Evolutionary conservation across 2,888 invertebrate genomes (phyloP).

Genomic region (Tenodera sinensis): DNA sequence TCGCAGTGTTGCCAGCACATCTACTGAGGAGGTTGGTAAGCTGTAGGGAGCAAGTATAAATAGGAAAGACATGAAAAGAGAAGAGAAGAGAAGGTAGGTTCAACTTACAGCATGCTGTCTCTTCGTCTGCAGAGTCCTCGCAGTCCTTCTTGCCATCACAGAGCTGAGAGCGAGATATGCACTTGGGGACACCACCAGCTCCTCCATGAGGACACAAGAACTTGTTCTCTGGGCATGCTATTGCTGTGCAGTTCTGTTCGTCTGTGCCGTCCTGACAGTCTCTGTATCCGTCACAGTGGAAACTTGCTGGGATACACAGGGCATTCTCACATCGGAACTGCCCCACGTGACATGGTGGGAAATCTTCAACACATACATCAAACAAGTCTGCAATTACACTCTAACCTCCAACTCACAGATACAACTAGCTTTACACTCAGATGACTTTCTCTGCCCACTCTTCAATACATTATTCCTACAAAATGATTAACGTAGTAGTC

Average conservation of each 20-base stretch:
- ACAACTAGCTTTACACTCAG: too few relatives aligned
- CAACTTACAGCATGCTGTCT: constrained; percentile 80
- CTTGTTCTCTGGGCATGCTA: constrained; percentile 85
- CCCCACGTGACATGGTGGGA: constrained; percentile 81
- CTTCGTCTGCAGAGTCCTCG: constrained; percentile 87
- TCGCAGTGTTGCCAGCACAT: too few relatives aligned
- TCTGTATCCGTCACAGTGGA: constrained; percentile 80
- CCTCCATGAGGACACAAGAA: constrained; percentile 82
- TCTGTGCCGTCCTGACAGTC: constrained; percentile 92
- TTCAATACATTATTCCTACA: too few relatives aligned
- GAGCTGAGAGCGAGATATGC: constrained; percentile 81
- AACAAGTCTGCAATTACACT: neutral
- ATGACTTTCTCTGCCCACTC: too few relatives aligned
- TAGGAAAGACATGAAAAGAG: too few relatives aligned
- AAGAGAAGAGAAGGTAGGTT: too few relatives aligned
- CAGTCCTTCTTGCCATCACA: constrained; percentile 91
- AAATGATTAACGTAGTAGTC: too few relatives aligned
- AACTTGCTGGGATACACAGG: constrained; percentile 84
- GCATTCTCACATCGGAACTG: constrained; percentile 93
- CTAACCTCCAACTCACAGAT: neutral
- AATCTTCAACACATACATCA: constrained; percentile 55
- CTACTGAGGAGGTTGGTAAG: too few relatives aligned
- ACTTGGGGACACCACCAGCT: constrained; percentile 70
- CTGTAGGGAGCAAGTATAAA: too few relatives aligned
- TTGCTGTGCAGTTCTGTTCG: constrained; percentile 81